phyloP scores from a whole-genome alignment of 2,797 vertebrate species.

The Glossophaga mutica region DNA sequence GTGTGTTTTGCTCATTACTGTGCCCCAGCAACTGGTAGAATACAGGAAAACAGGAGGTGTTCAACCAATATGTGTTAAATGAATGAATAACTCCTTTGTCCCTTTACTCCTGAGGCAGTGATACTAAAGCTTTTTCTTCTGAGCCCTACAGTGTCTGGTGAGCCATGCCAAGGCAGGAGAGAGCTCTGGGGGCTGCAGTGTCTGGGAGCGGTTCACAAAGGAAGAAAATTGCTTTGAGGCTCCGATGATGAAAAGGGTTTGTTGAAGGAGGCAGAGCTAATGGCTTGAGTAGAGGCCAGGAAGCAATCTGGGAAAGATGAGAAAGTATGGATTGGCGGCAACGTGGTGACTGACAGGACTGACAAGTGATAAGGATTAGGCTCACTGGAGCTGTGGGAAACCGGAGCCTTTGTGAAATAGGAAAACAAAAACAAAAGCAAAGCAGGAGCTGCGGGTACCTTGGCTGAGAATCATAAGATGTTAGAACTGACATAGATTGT shows the following conservation, averaged over 20 bases:
- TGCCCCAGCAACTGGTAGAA: background rate
- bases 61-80: background rate
- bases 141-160: background rate
- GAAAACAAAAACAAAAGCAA: conserved; percentile 30
- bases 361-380: conserved; percentile 14
- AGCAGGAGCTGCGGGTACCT: background rate
- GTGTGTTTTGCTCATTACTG: background rate
- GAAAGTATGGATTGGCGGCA: background rate
- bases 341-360: background rate
- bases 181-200: background rate
- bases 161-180: background rate
- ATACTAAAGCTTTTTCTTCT: background rate
- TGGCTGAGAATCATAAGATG: background rate
- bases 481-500: background rate
- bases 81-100: conserved; percentile 24
- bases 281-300: conserved; percentile 3
- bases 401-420: background rate
- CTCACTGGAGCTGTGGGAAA: background rate
- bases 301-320: background rate
- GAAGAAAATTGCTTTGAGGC: conserved; percentile 25
- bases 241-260: background rate
- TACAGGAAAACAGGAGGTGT: background rate
- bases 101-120: background rate
- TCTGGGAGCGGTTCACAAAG: background rate
- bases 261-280: conserved; percentile 15